Evolutionary conservation across 2,888 invertebrate genomes (phyloP), one percentile per base, ranked within the genome.

Genomic region (Parthenolecanium corni): DNA sequence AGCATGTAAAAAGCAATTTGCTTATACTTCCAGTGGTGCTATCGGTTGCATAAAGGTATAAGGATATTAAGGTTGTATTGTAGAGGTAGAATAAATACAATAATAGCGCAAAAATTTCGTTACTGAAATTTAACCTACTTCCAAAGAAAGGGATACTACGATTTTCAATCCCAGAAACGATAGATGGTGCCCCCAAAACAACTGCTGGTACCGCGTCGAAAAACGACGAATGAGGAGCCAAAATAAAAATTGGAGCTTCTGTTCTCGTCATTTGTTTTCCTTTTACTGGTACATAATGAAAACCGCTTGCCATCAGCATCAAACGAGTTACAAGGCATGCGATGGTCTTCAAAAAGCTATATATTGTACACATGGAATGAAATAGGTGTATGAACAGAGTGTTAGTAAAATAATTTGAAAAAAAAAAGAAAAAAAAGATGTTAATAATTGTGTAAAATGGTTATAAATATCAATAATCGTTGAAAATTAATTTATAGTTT

Each of bases 221-320:
- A 81, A 86, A 92, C 64, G 87, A 84, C 42, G 93, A 92, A 74
- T 95, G 95, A 2, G 94, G 94, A 3, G 91, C 93, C 66, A 89
- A 80, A 64, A 85, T 85, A 67, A 93, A 76, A 67, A 94, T 83
- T 1, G 92, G 89, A 3, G 93, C 93, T 67, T 87, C 86, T 74
- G 77, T 79, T 58, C 79, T 68, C 16, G 76, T 72, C 20, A 81
- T 83, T 68, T 75, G 74, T 67, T 78, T 78, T 57, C 94, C 94
- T 72, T 83, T 82, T 69, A 86, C 79, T 69, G 79, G 81, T 68
- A 93, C 80, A 69, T 82, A 82, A 71, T 88, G 85, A 77, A 93
- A 90, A 65, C 93, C 91, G 64, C 86, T 85, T 57, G 80, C 80
- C 67, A 85, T 77, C 78, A 89, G 90, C 73, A 92, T 78, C 73